Conservation (phyloP, 1,140 invertebrate species). For the Drosophila prosaltans region DNA sequence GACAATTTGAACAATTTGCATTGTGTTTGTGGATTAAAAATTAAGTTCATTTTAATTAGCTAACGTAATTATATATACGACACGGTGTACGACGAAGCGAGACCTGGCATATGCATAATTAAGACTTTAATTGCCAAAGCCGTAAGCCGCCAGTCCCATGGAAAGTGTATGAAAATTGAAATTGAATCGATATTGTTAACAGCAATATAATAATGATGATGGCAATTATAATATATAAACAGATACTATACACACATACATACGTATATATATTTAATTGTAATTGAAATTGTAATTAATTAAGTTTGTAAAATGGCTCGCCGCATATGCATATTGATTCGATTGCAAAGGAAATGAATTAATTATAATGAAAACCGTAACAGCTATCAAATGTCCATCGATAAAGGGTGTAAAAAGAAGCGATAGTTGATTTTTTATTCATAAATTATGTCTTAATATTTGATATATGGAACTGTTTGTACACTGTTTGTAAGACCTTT, state of each 20-base stretch:
- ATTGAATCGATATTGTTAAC: conserved; percentile 30
- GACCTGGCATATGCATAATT: conserved; percentile 58
- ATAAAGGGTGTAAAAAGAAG: background rate
- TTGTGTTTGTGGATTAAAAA: conserved; percentile 62
- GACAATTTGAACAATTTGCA: conserved; percentile 59
- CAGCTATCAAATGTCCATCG: background rate
- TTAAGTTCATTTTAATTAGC: conserved; percentile 62
- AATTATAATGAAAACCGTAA: conserved; percentile 7
- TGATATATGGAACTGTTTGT: no score
- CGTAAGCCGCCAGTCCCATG: conserved; percentile 17
- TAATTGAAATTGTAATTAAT: conserved; percentile 9
- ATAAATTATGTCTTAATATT: no score
- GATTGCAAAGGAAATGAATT: background rate
- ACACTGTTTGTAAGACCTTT: no score
- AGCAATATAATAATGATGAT: conserved; percentile 8
- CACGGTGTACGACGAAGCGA: conserved; percentile 33
- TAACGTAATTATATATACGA: conserved; percentile 63
- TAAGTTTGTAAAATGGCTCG: background rate
- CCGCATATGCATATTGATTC: conserved; percentile 2
- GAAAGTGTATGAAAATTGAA: conserved; percentile 55
- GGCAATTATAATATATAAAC: background rate
- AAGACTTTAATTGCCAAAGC: conserved; percentile 50
- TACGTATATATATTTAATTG: background rate
- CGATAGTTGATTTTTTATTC: no score
- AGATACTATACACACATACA: background rate